A percentile compares a stretch with the other conserved stretches of the same genome.
Conservation (phyloP, 2,797 vertebrate species). For the Poeciliopsis infans region DNA sequence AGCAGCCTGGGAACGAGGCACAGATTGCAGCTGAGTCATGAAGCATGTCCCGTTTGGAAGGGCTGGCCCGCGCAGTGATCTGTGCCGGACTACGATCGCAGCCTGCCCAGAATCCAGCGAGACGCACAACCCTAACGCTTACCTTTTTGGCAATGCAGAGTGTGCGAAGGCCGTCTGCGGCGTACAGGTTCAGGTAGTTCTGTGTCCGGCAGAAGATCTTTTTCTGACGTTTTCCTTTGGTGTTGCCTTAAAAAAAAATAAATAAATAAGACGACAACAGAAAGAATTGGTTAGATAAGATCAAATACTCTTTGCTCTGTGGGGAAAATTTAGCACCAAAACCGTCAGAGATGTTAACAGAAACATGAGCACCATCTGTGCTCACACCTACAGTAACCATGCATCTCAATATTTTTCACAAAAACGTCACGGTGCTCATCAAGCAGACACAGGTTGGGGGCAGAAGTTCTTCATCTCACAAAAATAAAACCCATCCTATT, state of each 20-base stretch:
- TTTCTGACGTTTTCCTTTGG: constrained; percentile 89
- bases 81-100: constrained; percentile 43
- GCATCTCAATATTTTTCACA: constrained; percentile 23
- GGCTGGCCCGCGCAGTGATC: constrained; percentile 55
- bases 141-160: constrained; percentile 98
- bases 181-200: constrained; percentile 93
- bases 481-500: not conserved
- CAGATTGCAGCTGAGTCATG: constrained; percentile 74
- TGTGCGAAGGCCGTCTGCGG: constrained; percentile 92
- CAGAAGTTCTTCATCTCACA: not conserved
- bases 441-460: constrained; percentile 1
- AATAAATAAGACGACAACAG: not conserved
- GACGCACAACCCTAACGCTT: constrained; percentile 45
- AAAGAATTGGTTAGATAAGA: not conserved
- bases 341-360: constrained; percentile 40
- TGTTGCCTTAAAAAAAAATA: constrained; percentile 77
- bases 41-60: constrained; percentile 60
- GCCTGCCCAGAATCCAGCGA: constrained; percentile 24
- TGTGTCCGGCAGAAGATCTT: constrained; percentile 93
- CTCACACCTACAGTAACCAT: constrained; percentile 60
- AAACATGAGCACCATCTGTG: constrained; percentile 61
- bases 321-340: constrained; percentile 28
- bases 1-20: constrained; percentile 64
- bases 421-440: constrained; percentile 22
- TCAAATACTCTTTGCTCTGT: constrained; percentile 12